phyloP scores from a whole-genome alignment of 1,140 invertebrate species.

The Elymnias hypermnestra region DNA sequence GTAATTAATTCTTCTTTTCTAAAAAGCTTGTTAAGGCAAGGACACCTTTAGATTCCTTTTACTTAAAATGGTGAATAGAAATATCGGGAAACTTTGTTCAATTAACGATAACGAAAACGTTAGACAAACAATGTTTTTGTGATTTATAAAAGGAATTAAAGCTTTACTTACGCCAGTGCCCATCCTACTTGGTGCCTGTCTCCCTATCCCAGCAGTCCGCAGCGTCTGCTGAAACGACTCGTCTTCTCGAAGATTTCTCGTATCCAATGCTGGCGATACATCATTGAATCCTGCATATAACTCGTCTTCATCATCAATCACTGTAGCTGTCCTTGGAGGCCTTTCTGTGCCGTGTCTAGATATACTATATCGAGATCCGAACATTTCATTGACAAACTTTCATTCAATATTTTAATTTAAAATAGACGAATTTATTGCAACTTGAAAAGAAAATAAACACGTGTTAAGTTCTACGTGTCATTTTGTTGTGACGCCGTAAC shows the following conservation, averaged over 20 bases:
- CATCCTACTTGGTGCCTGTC: slow-evolving; percentile 51
- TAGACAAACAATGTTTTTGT: no score
- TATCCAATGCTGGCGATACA: slow-evolving; percentile 64
- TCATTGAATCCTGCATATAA: slow-evolving; percentile 68
- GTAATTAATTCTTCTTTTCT: no score
- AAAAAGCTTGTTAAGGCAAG: no score
- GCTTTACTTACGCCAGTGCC: slow-evolving; percentile 48
- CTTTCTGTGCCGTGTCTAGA: slow-evolving; percentile 47
- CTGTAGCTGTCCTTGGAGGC: slow-evolving; percentile 44
- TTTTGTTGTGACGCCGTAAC: slow-evolving; percentile 67
- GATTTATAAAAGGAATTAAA: no score
- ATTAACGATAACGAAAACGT: no score
- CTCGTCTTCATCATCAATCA: slow-evolving; percentile 65
- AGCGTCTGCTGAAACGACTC: slow-evolving; percentile 62
- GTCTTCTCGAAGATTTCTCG: slow-evolving; percentile 57
- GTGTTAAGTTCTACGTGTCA: neutral
- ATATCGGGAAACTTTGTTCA: no score
- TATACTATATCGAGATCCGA: slow-evolving; percentile 48
- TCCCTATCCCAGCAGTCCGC: slow-evolving; percentile 58
- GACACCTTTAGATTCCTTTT: no score
- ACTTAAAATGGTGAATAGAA: no score
- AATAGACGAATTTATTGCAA: no score
- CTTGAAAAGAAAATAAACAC: neutral
- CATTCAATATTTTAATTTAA: no score
- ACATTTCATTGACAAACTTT: slow-evolving; percentile 39